Evolutionary conservation across 1,140 invertebrate species (phyloP).

Genomic region (Mycetomoellerius zeteki): DNA sequence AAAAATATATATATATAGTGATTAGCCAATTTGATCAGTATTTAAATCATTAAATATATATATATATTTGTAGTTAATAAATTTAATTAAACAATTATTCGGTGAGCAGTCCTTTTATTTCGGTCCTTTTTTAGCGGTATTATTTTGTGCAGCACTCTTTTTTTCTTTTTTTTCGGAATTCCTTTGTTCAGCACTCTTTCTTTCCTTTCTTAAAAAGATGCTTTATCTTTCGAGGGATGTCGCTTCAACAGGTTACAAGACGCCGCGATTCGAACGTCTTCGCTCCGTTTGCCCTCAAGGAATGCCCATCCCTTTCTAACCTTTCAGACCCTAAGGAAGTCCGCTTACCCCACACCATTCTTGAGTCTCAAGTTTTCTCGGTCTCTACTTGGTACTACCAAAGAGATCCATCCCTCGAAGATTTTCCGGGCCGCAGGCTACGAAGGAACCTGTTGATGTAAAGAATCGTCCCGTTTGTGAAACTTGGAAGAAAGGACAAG

Average conservation of each 20-base stretch:
- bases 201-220: constrained; percentile 79
- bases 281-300: constrained; percentile 61
- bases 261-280: constrained; percentile 68
- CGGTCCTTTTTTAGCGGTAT: too few species aligned
- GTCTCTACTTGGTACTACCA: constrained; percentile 73
- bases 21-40: too few species aligned
- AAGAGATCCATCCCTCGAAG: constrained; percentile 79
- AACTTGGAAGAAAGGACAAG: constrained; percentile 67
- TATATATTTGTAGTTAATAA: neutral
- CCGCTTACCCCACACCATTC: constrained; percentile 44
- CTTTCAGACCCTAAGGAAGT: constrained; percentile 71
- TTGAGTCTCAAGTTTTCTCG: constrained; percentile 80
- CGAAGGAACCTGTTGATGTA: constrained; percentile 78
- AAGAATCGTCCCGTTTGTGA: constrained; percentile 60
- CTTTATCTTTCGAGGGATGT: constrained; percentile 78
- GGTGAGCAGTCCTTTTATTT: too few species aligned
- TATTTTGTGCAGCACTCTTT: too few species aligned
- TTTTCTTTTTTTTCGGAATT: neutral
- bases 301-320: constrained; percentile 70
- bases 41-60: too few species aligned
- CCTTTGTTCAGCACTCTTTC: constrained; percentile 57
- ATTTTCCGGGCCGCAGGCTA: constrained; percentile 82
- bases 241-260: constrained; percentile 84
- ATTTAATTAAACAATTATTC: neutral
- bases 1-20: too few species aligned